These are phyloP conservation scores for Phrynocephalus forsythii DNA, from an alignment of 2,797 vertebrate species.

Conservation along the genomic window DNA sequence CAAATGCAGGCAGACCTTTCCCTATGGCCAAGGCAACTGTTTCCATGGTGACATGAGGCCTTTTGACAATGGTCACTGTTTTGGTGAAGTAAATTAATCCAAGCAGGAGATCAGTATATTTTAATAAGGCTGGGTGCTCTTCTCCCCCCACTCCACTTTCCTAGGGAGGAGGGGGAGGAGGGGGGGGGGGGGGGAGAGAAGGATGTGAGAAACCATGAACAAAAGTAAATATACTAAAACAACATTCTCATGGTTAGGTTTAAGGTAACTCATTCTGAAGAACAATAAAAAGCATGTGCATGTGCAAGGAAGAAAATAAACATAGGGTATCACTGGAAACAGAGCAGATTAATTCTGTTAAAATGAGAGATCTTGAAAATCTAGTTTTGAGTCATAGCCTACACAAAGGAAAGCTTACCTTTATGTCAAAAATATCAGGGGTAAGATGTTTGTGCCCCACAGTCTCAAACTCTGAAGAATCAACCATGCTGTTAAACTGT, in stretches of 20 bases:
- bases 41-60: constrained; percentile 55
- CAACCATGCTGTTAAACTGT: not conserved
- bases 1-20: constrained; percentile 60
- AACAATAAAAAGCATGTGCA: not conserved
- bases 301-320: constrained; percentile 31
- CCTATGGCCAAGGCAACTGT: constrained; percentile 64
- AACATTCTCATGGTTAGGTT: constrained; percentile 43
- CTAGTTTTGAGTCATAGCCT: no score
- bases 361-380: constrained; percentile 36
- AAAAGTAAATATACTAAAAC: not conserved
- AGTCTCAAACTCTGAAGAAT: not conserved
- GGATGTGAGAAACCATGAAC: constrained; percentile 27
- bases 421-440: rapidly evolving
- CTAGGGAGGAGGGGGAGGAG: rapidly evolving
- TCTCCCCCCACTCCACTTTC: not conserved
- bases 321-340: constrained; percentile 9
- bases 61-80: constrained; percentile 63
- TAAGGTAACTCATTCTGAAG: constrained; percentile 32
- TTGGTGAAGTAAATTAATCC: constrained; percentile 65
- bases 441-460: not conserved
- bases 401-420: not conserved
- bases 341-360: not conserved
- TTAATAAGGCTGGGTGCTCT: constrained; percentile 25
- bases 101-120: constrained; percentile 63
- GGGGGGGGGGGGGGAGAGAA: not conserved